Conservation (phyloP, 2,113 vertebrate genomes). For the Gadus chalcogrammus region DNA sequence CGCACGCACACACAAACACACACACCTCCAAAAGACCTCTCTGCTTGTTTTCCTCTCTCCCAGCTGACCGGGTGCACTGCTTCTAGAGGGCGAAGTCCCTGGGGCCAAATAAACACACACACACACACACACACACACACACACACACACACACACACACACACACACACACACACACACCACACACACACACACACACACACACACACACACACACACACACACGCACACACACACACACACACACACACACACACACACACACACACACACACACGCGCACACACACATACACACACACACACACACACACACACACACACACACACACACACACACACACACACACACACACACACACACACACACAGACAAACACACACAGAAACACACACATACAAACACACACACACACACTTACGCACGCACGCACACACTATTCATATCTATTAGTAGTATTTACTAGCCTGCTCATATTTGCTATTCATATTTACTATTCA, state of each 20-base stretch:
- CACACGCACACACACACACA: too few relatives aligned
- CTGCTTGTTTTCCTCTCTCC: conserved; percentile 49
- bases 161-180: not conserved
- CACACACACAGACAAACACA: too few relatives aligned
- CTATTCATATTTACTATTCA: too few relatives aligned
- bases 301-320: conserved; percentile 1
- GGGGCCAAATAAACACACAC: conserved; percentile 12
- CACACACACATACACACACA: not conserved
- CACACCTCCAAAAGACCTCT: conserved; percentile 41
- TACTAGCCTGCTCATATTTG: too few relatives aligned
- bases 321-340: conserved; percentile 7
- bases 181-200: conserved; percentile 9
- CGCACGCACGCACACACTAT: too few relatives aligned
- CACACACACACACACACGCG: too few relatives aligned
- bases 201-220: not conserved
- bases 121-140: conserved; percentile 14
- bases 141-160: conserved; percentile 1
- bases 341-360: not conserved
- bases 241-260: too few relatives aligned
- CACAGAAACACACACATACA: too few relatives aligned
- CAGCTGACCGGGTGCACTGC: conserved; percentile 68
- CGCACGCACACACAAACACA: not conserved
- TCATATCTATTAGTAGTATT: too few relatives aligned
- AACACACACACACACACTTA: too few relatives aligned
- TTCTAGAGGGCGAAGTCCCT: conserved; percentile 63